Conservation (phyloP, 2,888 invertebrate genomes). For the Euclidia mi region DNA sequence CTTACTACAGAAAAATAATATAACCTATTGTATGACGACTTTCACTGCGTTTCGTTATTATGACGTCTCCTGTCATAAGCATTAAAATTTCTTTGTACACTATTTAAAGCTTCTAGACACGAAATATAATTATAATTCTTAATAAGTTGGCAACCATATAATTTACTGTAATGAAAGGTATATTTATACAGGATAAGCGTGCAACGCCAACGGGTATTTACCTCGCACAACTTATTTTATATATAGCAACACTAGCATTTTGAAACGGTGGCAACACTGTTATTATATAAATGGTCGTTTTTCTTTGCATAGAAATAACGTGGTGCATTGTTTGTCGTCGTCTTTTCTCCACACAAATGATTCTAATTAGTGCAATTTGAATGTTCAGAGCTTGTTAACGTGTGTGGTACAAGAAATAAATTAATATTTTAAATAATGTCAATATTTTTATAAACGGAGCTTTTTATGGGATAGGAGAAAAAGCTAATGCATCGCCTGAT, state of each 20-base stretch:
- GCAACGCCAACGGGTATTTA: neutral
- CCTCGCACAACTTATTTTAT: neutral
- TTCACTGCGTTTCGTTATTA: too few species aligned
- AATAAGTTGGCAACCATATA: too few species aligned
- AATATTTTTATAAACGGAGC: too few species aligned
- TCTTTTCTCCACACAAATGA: slow-evolving; percentile 58
- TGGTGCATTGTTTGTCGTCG: slow-evolving; percentile 25
- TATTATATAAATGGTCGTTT: neutral
- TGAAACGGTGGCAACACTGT: slow-evolving; percentile 11
- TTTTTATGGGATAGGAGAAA: too few species aligned
- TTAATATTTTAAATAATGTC: too few species aligned
- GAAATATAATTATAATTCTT: too few species aligned
- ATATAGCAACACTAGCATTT: neutral
- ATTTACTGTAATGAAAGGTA: neutral
- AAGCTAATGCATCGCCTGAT: too few species aligned
- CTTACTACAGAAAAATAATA: too few species aligned
- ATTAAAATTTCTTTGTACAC: too few species aligned
- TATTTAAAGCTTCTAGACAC: too few species aligned
- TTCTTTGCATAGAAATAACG: slow-evolving; percentile 6
- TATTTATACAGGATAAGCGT: slow-evolving; percentile 5
- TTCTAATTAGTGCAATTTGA: slow-evolving; percentile 64
- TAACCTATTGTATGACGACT: too few species aligned
- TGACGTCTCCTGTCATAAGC: too few species aligned
- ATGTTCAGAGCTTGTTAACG: slow-evolving; percentile 32
- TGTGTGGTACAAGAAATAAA: slow-evolving; percentile 39